Evolutionary conservation across 1,140 invertebrate species (phyloP), one percentile per base, ranked within the genome.

Genomic region (Diorhabda elongata): DNA sequence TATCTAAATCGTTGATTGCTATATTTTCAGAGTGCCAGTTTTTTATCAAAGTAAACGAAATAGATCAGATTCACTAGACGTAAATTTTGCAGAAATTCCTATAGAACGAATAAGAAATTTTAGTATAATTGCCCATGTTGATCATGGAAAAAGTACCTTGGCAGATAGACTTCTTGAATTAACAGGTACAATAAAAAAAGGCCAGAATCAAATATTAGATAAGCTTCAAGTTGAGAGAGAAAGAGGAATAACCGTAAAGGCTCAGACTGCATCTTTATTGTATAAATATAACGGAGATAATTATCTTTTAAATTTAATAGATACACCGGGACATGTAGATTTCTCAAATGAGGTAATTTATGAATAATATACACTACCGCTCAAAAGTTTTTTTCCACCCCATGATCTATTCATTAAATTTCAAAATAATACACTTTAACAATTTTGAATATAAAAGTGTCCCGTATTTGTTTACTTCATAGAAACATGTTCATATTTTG

Each of bases 311-410:
- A 99, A 99, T 83, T 85, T 99, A 3, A 98, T 99, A 72, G 98
- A 99, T 82, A 99, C 97, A 26, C 97, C 97, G 44, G 98, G 98
- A 42, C 98, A 99, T 87, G 97, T 98, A 7, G 98, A 99, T 82
- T 99, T 99, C 83, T 90, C 92, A 3, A 98, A 95, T 84, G 97
- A 99, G 87, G 97, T 98, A 75, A 75, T 26, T 26, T 26, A 26
- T 26, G 26, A 26, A 26, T 26, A 26, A 26, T 26, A 26, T 26
- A 26, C 26, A 26, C 26, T 26, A 26, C 26, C 26, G 26, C 0
- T 26, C 26, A 26, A 26, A 26, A 26, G 26, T 26, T 26, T 26
- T 26, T 26, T 26, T 1, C 26, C 26, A 26, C 26, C 0, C 26
- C 26, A 26, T 26, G 26, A 26, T 26, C 26, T 26, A 26, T 26